Conservation (phyloP, 1,140 invertebrate genomes). For the Macrobrachium nipponense region DNA sequence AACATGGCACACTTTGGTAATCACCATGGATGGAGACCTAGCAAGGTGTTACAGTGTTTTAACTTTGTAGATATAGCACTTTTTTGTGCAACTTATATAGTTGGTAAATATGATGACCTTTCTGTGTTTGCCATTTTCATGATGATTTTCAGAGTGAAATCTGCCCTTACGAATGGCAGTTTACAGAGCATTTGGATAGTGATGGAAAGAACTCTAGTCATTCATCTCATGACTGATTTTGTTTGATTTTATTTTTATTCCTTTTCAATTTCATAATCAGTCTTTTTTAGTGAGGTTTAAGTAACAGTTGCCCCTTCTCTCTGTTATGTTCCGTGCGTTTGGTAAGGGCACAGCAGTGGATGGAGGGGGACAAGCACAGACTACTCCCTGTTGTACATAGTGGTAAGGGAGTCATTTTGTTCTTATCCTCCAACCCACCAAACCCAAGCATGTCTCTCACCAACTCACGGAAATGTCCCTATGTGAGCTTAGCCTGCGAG, state of each 20-base stretch:
- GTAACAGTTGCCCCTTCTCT: conserved; percentile 37
- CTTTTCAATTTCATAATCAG: conserved; percentile 45
- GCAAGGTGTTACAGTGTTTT: conserved; percentile 34
- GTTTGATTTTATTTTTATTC: conserved; percentile 40
- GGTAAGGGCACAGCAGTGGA: neutral
- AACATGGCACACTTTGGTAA: conserved; percentile 52
- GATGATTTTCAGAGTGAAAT: conserved; percentile 58
- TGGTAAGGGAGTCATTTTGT: neutral
- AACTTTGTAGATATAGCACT: conserved; percentile 22
- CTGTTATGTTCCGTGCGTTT: conserved; percentile 10
- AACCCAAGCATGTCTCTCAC: conserved; percentile 48
- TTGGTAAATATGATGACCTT: neutral
- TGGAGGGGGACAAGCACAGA: neutral
- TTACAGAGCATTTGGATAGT: conserved; percentile 49
- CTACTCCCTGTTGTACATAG: conserved; percentile 11
- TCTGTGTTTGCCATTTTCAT: conserved; percentile 49
- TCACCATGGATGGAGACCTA: conserved; percentile 55
- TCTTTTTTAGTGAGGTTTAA: conserved; percentile 49
- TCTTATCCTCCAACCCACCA: conserved; percentile 3
- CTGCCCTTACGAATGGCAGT: conserved; percentile 41
- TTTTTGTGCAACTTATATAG: conserved; percentile 9
- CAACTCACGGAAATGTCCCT: conserved; percentile 51
- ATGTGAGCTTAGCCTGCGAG: conserved; percentile 57
- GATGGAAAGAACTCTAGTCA: conserved; percentile 52
- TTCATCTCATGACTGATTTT: conserved; percentile 59